phyloP scores from a whole-genome alignment of 2,888 invertebrate species.

The Clostera curtula region DNA sequence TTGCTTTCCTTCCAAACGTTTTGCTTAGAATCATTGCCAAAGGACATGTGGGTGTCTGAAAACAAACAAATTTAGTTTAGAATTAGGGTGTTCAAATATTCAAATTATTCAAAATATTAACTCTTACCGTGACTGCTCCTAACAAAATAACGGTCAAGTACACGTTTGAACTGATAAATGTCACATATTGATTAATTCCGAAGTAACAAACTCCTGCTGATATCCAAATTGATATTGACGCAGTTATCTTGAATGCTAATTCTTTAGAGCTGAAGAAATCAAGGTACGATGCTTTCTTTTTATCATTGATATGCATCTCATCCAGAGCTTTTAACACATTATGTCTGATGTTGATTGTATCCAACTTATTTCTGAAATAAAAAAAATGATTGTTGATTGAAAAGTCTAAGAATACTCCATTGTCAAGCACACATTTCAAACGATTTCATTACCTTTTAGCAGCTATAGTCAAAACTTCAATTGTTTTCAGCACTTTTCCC shows the following conservation, averaged over 20 bases:
- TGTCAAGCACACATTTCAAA: no score
- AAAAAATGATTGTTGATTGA: not conserved
- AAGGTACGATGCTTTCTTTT: constrained; percentile 23
- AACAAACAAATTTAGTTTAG: constrained; percentile 14
- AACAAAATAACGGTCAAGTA: constrained; percentile 31
- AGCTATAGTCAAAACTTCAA: constrained; percentile 30
- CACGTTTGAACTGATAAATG: constrained; percentile 33
- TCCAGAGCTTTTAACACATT: constrained; percentile 26
- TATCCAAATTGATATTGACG: constrained; percentile 25
- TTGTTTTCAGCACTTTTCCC: constrained; percentile 30
- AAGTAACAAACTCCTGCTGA: constrained; percentile 32
- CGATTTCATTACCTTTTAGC: constrained; percentile 29
- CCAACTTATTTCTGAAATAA: constrained; percentile 34
- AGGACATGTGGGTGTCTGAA: constrained; percentile 36
- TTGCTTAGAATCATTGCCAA: constrained; percentile 34
- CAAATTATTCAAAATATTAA: no score
- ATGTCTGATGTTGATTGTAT: constrained; percentile 26
- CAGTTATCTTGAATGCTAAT: constrained; percentile 22
- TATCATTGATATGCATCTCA: constrained; percentile 24
- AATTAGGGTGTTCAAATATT: no score
- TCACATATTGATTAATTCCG: constrained; percentile 43
- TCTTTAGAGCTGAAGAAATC: constrained; percentile 34
- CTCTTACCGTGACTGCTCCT: constrained; percentile 34
- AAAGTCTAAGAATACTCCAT: no score
- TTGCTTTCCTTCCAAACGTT: constrained; percentile 28